A percentile compares a stretch with the other conserved stretches of the same genome.
phyloP scores from a whole-genome alignment of 2,797 vertebrate genomes.

The Melopsittacus undulatus region DNA sequence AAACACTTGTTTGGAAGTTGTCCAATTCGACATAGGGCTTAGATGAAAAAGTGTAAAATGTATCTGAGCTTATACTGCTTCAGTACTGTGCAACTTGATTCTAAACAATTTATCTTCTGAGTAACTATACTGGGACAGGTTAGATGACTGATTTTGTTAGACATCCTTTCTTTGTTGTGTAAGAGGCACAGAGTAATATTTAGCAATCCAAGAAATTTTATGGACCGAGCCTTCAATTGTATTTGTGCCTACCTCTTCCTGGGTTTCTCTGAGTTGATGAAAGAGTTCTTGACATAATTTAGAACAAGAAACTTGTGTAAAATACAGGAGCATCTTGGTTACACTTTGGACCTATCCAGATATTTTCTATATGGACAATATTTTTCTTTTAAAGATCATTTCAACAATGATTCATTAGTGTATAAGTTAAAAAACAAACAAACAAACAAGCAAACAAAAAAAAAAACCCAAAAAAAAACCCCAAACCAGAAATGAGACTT shows the following conservation, averaged over 20 bases:
- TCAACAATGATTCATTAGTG: neutral
- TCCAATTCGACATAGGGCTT: neutral
- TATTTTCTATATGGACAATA: neutral
- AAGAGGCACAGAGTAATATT: neutral
- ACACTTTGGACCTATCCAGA: neutral
- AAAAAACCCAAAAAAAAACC: too few species aligned
- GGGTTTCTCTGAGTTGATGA: neutral
- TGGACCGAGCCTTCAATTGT: neutral
- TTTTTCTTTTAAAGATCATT: neutral
- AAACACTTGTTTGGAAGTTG: neutral
- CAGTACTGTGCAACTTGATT: neutral
- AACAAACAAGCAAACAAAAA: neutral
- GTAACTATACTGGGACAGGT: neutral
- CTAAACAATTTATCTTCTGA: neutral
- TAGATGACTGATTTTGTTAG: neutral
- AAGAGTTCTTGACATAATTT: neutral
- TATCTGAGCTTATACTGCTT: neutral
- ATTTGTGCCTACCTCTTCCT: neutral
- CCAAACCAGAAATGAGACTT: neutral
- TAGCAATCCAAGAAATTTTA: neutral
- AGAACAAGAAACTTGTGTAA: neutral
- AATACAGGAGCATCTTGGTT: neutral
- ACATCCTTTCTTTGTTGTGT: neutral
- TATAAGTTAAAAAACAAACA: accelerated
- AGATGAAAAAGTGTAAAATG: neutral